Evolutionary conservation across 2,797 vertebrate genomes (phyloP).

Genomic region (Pangasius krempfi): DNA sequence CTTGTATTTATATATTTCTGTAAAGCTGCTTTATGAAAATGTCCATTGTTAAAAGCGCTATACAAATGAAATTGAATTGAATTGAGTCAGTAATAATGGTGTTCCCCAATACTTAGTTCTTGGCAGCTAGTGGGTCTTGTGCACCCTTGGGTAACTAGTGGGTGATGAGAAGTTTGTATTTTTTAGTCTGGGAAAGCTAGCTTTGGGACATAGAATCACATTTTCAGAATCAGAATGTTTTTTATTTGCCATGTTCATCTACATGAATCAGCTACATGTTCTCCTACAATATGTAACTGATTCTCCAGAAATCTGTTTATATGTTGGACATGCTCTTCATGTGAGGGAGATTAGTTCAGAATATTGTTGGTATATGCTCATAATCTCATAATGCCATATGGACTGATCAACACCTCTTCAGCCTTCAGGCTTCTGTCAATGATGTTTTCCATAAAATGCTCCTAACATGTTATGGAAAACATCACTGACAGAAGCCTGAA

Average conservation of each 20-base stretch:
- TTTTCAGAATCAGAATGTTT: neutral
- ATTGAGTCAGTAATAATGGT: neutral
- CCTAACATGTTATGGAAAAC: neutral
- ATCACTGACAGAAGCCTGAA: neutral
- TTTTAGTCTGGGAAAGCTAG: neutral
- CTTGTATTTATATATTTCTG: too few species aligned
- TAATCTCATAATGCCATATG: too few species aligned
- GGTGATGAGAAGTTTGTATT: neutral
- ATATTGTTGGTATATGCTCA: neutral
- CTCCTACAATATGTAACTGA: neutral
- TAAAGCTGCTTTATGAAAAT: too few species aligned
- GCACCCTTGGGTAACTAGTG: neutral
- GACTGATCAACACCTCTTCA: too few species aligned
- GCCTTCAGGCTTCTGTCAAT: too few species aligned
- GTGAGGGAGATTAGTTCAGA: neutral
- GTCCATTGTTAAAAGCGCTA: too few species aligned
- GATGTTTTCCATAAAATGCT: too few species aligned
- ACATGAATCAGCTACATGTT: neutral
- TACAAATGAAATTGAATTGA: too few species aligned
- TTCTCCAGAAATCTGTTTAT: neutral
- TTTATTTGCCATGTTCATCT: neutral
- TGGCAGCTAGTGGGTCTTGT: neutral
- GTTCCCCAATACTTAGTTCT: neutral
- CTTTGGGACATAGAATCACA: neutral
- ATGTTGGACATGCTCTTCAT: neutral